Evolutionary conservation across 2,888 invertebrate species (phyloP), one percentile per base, ranked within the genome.

Genomic region (Folsomia manolachei): DNA sequence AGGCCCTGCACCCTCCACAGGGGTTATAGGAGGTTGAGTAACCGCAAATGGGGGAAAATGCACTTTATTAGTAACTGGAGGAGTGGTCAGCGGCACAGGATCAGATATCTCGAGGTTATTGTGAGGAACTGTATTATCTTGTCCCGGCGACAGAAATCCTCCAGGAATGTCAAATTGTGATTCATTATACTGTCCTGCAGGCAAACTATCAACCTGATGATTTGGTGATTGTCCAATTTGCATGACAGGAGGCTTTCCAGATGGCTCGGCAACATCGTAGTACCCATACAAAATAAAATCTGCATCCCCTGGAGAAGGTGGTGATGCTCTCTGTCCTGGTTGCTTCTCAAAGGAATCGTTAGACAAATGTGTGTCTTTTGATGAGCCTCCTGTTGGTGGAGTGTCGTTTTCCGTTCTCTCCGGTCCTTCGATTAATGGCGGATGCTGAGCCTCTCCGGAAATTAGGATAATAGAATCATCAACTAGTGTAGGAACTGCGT

Each of bases 401-500:
- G 74, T 72, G 52, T 75, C 72, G 1, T 73, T 73, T n/a, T 73
- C 73, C 1, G 67, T 72, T 60, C n/a, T 11, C 14, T 25, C n/a
- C 0, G 93, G 93, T 0, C 94, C 94, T 82, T 91, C 92, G 0
- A 94, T 83, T 14, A 94, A 85, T 71, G 92, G 86, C 0, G 90
- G 89, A 18, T 86, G 87, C 56, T 90, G 87, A 81, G 90, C 90
- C 0, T 69, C 70, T 0, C 89, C 88, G 83, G 94, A 92, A 7
- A 94, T 91, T 14, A 93, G 91, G 1, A 93, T 91, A 78, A 91
- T 90, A 81, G 84, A 84, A 82, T 95, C 93, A 85, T 97, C 97
- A 0, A 96, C 95, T 25, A 96, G 85, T 0, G 96, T 93, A 0
- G 95, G 94, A 69, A 97, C 84, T 0, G 97, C 98, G 84, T 97